Percentiles rank a stretch among this genome's conserved stretches.
Conservation (phyloP, 2,113 vertebrate genomes). For the Suricata suricatta region DNA sequence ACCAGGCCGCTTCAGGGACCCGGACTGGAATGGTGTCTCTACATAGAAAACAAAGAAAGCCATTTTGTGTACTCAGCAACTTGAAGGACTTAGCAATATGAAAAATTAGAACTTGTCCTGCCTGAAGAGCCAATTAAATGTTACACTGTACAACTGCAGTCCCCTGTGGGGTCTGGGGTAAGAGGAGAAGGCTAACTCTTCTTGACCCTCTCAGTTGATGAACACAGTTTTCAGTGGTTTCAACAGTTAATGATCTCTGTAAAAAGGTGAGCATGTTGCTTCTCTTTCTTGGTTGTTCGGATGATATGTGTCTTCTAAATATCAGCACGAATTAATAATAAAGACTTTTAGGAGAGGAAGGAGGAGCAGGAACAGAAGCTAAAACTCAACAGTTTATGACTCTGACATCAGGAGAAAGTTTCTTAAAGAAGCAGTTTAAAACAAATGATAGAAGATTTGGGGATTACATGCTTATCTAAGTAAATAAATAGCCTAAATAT, state of each 20-base stretch:
- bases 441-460: background rate
- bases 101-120: background rate
- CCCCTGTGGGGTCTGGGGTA: background rate
- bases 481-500: background rate
- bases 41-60: slow-evolving; percentile 51
- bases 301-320: background rate
- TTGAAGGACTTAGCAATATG: background rate
- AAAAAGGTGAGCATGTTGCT: background rate
- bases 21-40: slow-evolving; percentile 90
- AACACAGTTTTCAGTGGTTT: background rate
- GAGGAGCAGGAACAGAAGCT: background rate
- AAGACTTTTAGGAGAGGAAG: slow-evolving; percentile 10
- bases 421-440: background rate
- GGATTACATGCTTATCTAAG: background rate
- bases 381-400: background rate
- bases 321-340: background rate
- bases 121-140: background rate
- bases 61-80: background rate
- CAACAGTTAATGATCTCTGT: background rate
- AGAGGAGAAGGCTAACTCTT: background rate
- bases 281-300: background rate
- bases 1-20: slow-evolving; percentile 93
- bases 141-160: background rate
- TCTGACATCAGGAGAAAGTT: background rate
- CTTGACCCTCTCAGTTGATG: background rate